A percentile compares a stretch with the other conserved stretches of the same genome.
Evolutionary conservation across 1,140 invertebrate species (phyloP).

Genomic region (Antheraea pernyi): DNA sequence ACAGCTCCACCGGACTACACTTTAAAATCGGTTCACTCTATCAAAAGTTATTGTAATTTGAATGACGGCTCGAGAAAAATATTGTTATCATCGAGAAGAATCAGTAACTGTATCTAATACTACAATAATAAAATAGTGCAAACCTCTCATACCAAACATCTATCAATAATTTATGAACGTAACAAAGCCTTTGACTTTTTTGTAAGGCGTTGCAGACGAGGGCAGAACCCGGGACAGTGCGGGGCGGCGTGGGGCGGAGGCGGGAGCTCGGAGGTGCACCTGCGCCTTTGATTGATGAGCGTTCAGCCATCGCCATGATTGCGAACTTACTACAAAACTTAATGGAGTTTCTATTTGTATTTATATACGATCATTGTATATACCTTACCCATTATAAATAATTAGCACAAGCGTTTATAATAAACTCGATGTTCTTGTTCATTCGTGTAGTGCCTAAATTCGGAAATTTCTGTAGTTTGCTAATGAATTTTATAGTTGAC

Average conservation of each 20-base stretch:
- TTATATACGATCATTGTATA: neutral
- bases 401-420: neutral
- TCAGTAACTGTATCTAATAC: too few relatives aligned
- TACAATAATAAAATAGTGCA: neutral
- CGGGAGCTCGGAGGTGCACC: slow-evolving; percentile 37
- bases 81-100: too few relatives aligned
- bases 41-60: too few relatives aligned
- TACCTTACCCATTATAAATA: neutral
- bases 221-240: slow-evolving; percentile 22
- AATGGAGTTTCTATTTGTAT: slow-evolving; percentile 14
- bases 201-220: slow-evolving; percentile 21
- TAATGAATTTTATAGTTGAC: too few relatives aligned
- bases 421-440: neutral
- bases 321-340: slow-evolving; percentile 35
- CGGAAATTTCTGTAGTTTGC: too few relatives aligned
- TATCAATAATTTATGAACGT: slow-evolving; percentile 21
- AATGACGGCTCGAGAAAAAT: too few relatives aligned
- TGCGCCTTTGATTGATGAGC: slow-evolving; percentile 65
- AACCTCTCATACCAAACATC: slow-evolving; percentile 9
- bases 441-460: neutral
- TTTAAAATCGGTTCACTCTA: too few relatives aligned
- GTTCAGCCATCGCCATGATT: slow-evolving; percentile 55
- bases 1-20: too few relatives aligned
- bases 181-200: slow-evolving; percentile 21
- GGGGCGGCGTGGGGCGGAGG: slow-evolving; percentile 7